phyloP scores from a whole-genome alignment of 2,888 invertebrate genomes.

The Acleris literana region DNA sequence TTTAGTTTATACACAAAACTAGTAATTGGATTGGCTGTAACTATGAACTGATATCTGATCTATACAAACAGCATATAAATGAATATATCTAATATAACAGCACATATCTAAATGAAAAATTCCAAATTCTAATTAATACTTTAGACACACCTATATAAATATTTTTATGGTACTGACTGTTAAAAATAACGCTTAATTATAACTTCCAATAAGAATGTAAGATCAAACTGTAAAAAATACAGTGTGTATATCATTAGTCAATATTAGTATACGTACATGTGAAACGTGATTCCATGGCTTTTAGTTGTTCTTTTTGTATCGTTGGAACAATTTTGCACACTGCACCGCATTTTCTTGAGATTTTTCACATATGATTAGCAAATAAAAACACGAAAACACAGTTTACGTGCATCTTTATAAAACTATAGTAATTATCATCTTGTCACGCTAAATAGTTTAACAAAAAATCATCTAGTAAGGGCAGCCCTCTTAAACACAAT shows the following conservation, averaged over 20 bases:
- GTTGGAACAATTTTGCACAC: conserved; percentile 62
- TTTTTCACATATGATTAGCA: conserved; percentile 26
- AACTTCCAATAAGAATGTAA: background rate
- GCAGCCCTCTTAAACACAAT: background rate
- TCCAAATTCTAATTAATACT: no score
- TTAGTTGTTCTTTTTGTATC: conserved; percentile 61
- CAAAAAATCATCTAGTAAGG: no score
- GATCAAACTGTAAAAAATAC: background rate
- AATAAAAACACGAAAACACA: conserved; percentile 6
- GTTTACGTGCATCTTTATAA: conserved; percentile 2
- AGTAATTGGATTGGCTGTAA: no score
- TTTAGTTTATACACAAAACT: no score
- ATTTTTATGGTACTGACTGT: background rate
- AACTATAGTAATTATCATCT: no score
- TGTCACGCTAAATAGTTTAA: no score
- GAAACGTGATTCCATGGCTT: conserved; percentile 68
- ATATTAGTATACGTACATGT: conserved; percentile 56
- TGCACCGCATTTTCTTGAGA: conserved; percentile 59
- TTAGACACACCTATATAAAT: no score
- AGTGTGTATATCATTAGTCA: background rate
- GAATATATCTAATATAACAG: no score
- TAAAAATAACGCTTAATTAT: background rate
- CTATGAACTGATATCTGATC: no score
- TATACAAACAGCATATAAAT: no score
- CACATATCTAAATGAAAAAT: no score